phyloP scores from a whole-genome alignment of 2,888 invertebrate species.

The Drosophila pseudotalamancana region DNA sequence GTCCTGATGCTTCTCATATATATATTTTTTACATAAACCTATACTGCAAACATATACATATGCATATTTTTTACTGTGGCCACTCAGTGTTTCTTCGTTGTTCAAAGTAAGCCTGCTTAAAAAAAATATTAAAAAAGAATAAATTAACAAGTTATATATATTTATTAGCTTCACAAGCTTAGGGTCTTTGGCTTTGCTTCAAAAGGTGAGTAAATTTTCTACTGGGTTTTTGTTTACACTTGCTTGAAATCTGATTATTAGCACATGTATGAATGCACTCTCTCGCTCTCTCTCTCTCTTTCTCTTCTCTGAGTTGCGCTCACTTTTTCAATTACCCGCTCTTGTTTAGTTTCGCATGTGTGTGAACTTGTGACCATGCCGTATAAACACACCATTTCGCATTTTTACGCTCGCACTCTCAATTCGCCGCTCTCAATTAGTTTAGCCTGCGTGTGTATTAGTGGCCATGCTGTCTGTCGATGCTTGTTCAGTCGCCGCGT shows the following conservation, averaged over 20 bases:
- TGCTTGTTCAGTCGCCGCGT: slow-evolving; percentile 56
- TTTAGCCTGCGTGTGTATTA: not conserved
- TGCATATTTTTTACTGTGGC: slow-evolving; percentile 20
- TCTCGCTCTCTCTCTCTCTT: slow-evolving; percentile 2
- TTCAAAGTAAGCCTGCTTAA: slow-evolving; percentile 10
- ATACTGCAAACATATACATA: slow-evolving; percentile 1
- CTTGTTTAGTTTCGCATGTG: not conserved
- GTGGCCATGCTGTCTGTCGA: slow-evolving; percentile 19
- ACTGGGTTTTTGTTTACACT: slow-evolving; percentile 20
- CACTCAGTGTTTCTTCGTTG: slow-evolving; percentile 13
- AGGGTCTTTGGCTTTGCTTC: not conserved
- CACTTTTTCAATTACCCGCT: slow-evolving; percentile 8
- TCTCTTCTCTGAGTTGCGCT: not conserved
- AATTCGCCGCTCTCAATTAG: not conserved
- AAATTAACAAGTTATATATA: not conserved
- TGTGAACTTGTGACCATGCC: too few relatives aligned
- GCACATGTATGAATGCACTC: slow-evolving; percentile 41
- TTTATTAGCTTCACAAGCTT: not conserved
- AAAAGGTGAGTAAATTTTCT: slow-evolving; percentile 17
- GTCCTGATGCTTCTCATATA: slow-evolving; percentile 9
- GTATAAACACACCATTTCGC: slow-evolving; percentile 1
- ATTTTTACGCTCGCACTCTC: not conserved
- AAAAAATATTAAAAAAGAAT: slow-evolving; percentile 14
- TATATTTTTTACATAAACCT: not conserved
- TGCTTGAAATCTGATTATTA: slow-evolving; percentile 58